Percentiles rank a stretch among this genome's conserved stretches.
Conservation (phyloP, 2,113 vertebrate species). For the Lasiurus borealis region DNA sequence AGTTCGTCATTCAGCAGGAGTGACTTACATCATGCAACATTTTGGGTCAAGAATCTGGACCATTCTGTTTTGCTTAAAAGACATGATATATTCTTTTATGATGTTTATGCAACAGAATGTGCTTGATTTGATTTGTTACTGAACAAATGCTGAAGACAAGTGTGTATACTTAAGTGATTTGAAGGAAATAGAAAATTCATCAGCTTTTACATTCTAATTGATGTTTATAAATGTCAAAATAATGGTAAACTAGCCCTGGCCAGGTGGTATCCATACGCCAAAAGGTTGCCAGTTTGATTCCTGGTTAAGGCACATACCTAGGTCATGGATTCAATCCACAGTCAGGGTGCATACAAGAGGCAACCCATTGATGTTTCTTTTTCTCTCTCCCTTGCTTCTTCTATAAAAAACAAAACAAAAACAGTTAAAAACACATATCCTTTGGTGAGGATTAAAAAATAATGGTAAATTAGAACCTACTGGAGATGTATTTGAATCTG, state of each 20-base stretch:
- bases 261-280: background rate
- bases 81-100: background rate
- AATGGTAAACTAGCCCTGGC: background rate
- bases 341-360: background rate
- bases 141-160: background rate
- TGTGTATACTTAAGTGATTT: background rate
- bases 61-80: background rate
- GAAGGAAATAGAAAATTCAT: background rate
- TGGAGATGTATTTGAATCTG: background rate
- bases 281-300: background rate
- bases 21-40: background rate
- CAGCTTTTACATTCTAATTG: background rate
- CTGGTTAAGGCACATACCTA: background rate
- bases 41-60: background rate
- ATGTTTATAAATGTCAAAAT: slow-evolving; percentile 26
- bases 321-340: background rate
- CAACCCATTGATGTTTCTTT: background rate
- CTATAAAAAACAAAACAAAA: background rate
- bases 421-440: background rate
- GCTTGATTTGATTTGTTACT: background rate
- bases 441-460: background rate
- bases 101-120: background rate
- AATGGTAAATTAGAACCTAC: background rate
- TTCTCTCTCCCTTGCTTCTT: background rate
- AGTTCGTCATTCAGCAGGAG: background rate